phyloP scores from a whole-genome alignment of 2,888 invertebrate species.

The Plagodis dolabraria region DNA sequence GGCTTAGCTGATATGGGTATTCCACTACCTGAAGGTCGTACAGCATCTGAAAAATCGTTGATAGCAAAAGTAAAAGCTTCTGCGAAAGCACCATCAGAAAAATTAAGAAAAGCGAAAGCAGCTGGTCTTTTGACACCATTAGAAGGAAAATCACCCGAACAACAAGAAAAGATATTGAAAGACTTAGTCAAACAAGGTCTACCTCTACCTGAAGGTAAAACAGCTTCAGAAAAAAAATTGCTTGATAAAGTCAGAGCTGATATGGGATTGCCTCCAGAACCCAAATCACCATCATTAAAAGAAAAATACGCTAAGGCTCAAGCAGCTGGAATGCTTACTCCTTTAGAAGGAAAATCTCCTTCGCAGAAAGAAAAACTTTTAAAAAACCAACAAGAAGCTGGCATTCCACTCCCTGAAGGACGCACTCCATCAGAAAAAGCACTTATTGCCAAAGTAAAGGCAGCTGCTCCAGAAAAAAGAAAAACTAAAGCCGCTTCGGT shows the following conservation, averaged over 20 bases:
- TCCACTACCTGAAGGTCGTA: constrained; percentile 2
- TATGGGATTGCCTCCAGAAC: constrained; percentile 46
- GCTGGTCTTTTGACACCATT: constrained; percentile 45
- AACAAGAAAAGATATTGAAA: constrained; percentile 46
- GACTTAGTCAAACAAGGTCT: constrained; percentile 35
- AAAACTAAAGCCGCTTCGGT: constrained; percentile 40
- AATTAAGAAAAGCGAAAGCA: constrained; percentile 37
- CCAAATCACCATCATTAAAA: constrained; percentile 38
- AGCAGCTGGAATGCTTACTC: constrained; percentile 32
- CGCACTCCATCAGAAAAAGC: constrained; percentile 47
- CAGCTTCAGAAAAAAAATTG: constrained; percentile 44
- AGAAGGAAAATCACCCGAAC: constrained; percentile 40
- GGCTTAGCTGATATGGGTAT: neutral
- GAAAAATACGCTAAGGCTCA: constrained; percentile 36
- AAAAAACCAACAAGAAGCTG: constrained; percentile 36
- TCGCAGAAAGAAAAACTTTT: constrained; percentile 43
- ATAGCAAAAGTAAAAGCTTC: no score
- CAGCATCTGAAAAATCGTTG: neutral
- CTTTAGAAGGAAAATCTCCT: constrained; percentile 37
- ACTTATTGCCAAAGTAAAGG: constrained; percentile 33
- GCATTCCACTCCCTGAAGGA: constrained; percentile 46
- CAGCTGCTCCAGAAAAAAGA: constrained; percentile 30
- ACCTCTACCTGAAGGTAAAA: constrained; percentile 43
- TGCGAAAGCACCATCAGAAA: constrained; percentile 33
- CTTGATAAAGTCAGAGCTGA: constrained; percentile 41